phyloP scores from a whole-genome alignment of 2,113 vertebrate species.

The Gulo gulo region DNA sequence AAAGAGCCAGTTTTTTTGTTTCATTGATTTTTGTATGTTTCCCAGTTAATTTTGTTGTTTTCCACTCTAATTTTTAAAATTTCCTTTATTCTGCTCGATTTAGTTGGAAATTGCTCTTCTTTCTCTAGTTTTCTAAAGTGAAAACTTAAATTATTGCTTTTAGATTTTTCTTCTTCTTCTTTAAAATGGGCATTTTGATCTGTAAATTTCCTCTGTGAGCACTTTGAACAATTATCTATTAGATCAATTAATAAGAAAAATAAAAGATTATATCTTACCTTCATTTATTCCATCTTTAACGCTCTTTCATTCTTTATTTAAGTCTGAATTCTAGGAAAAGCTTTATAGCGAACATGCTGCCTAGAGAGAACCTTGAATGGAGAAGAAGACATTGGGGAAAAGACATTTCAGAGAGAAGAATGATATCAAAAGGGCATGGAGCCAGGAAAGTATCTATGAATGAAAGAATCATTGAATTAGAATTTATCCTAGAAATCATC shows the following conservation, averaged over 20 bases:
- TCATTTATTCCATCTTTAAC: not conserved
- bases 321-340: not conserved
- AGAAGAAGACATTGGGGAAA: not conserved
- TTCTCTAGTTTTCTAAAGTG: not conserved
- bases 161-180: not conserved
- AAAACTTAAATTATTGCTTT: not conserved
- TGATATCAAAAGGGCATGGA: not conserved
- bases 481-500: not conserved
- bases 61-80: not conserved
- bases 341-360: not conserved
- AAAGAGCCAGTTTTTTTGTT: not conserved
- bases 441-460: conserved; percentile 5
- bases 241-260: not conserved
- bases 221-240: not conserved
- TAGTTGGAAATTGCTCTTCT: not conserved
- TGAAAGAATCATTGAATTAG: not conserved
- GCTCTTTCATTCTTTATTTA: not conserved
- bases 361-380: not conserved
- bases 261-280: not conserved
- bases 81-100: not conserved
- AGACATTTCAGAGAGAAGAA: not conserved
- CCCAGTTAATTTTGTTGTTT: not conserved
- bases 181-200: not conserved
- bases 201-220: not conserved
- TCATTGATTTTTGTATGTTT: not conserved